Evolutionary conservation across 2,113 vertebrate species (phyloP).

Genomic region (Vulpes vulpes): DNA sequence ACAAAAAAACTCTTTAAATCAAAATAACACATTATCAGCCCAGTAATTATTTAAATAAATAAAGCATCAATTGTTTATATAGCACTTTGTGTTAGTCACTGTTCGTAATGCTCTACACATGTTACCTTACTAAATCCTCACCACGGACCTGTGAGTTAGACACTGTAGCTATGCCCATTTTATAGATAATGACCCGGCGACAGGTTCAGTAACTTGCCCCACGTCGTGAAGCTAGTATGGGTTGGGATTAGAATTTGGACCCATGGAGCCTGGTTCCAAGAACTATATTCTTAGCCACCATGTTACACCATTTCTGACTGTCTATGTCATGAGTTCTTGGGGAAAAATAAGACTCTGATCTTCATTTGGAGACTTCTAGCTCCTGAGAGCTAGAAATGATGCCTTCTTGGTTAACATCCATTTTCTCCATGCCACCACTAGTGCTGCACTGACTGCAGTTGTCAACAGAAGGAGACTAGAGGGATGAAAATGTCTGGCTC

Average conservation of each 20-base stretch:
- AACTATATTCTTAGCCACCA: background rate
- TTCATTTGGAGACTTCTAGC: background rate
- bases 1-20: background rate
- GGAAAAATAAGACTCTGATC: background rate
- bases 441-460: accelerated
- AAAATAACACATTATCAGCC: background rate
- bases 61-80: background rate
- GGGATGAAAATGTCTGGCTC: background rate
- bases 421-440: background rate
- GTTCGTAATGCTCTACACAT: background rate
- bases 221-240: background rate
- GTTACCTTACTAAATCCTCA: background rate
- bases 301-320: background rate
- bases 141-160: background rate
- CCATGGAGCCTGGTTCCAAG: background rate
- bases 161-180: background rate
- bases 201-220: background rate
- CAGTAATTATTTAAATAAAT: background rate
- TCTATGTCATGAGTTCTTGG: background rate
- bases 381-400: background rate
- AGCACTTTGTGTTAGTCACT: background rate
- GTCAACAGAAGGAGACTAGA: background rate
- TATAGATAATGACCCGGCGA: background rate
- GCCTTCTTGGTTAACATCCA: too few relatives aligned
- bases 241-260: background rate